These are phyloP conservation scores for Protonemura montana DNA, from an alignment of 2,888 invertebrate genomes.

Conservation along the genomic window DNA sequence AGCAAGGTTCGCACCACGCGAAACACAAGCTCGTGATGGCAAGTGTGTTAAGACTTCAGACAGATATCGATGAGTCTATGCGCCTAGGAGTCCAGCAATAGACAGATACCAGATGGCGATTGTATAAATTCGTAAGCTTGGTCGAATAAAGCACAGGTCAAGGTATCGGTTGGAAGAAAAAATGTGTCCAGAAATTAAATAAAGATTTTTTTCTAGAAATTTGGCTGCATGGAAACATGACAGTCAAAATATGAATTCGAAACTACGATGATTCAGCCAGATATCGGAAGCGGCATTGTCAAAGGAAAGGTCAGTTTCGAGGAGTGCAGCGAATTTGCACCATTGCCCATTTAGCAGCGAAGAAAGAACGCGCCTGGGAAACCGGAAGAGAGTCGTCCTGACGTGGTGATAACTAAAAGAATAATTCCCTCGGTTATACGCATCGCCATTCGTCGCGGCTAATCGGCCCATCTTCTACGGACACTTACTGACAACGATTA, in stretches of 20 bases:
- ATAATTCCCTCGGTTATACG: not conserved
- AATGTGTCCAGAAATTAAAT: not conserved
- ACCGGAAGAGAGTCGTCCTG: not conserved
- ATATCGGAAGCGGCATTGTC: not conserved
- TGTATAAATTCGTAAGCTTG: not conserved
- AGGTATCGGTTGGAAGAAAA: not conserved
- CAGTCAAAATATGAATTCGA: too few relatives aligned
- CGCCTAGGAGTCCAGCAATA: too few relatives aligned
- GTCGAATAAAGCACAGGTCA: not conserved
- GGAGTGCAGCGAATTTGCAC: not conserved
- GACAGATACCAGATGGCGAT: not conserved
- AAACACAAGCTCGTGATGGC: not conserved
- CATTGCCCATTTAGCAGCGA: not conserved
- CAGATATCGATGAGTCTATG: too few relatives aligned
- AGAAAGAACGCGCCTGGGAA: not conserved
- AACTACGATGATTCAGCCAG: too few relatives aligned
- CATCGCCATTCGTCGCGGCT: not conserved
- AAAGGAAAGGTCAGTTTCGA: not conserved
- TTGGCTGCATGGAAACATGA: too few relatives aligned
- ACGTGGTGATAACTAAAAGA: not conserved
- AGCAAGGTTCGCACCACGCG: not conserved
- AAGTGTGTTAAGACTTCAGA: not conserved
- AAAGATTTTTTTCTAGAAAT: not conserved
- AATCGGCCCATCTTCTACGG: not conserved
- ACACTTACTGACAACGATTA: not conserved